These are phyloP conservation scores for Macrophya alboannulata DNA, from an alignment of 2,888 invertebrate species.

Conservation along the genomic window DNA sequence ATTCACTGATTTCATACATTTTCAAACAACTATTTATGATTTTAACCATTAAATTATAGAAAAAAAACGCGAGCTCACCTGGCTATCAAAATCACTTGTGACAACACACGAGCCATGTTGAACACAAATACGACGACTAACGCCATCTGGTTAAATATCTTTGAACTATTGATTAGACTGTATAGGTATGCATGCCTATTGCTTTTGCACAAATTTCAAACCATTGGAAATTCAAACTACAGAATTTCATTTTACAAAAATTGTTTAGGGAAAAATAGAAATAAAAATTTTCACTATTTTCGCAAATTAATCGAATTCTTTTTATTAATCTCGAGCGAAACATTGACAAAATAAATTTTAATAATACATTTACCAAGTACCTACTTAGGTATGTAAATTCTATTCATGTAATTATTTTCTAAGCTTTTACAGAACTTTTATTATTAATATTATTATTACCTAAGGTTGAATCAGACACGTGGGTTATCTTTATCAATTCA, in stretches of 20 bases:
- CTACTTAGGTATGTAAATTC: neutral
- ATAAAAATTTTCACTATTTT: neutral
- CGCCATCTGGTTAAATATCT: slow-evolving; percentile 42
- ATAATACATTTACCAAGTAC: slow-evolving; percentile 8
- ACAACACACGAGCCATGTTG: slow-evolving; percentile 74
- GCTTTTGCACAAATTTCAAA: neutral
- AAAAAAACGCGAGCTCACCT: slow-evolving; percentile 69
- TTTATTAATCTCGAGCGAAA: slow-evolving; percentile 23
- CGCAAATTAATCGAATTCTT: neutral
- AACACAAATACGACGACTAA: slow-evolving; percentile 67
- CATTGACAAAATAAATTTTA: neutral
- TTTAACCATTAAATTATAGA: slow-evolving; percentile 55
- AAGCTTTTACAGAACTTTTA: slow-evolving; percentile 15
- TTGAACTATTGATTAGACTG: slow-evolving; percentile 46
- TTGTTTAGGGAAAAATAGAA: neutral
- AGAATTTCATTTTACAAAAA: neutral
- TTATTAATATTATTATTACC: neutral
- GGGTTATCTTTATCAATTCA: neutral
- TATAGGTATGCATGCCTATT: neutral
- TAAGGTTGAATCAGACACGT: neutral
- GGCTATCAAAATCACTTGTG: slow-evolving; percentile 67
- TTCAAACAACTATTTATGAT: slow-evolving; percentile 13
- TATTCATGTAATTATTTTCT: neutral
- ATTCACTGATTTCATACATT: slow-evolving; percentile 48
- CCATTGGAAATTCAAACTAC: neutral